These are phyloP conservation scores for Isurus oxyrinchus DNA, from an alignment of 2,113 vertebrate species.

Conservation along the genomic window DNA sequence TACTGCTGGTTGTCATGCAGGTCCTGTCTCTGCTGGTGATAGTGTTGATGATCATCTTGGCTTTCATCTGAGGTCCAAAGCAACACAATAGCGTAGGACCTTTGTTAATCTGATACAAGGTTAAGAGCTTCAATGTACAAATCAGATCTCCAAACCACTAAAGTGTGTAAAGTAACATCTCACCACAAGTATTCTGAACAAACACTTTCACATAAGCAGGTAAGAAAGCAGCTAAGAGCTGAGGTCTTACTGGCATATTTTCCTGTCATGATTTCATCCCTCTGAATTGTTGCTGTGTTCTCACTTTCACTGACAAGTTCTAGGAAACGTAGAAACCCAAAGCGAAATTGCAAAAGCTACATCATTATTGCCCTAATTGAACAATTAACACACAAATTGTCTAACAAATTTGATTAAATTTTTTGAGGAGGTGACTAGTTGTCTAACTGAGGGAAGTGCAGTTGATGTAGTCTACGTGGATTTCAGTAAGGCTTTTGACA, in stretches of 20 bases:
- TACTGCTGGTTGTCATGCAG: too few species aligned
- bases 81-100: background rate
- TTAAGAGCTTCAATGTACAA: background rate
- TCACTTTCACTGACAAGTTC: background rate
- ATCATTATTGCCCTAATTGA: background rate
- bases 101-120: background rate
- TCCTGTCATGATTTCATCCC: background rate
- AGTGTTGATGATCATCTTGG: background rate
- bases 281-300: background rate
- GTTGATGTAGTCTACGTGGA: too few species aligned
- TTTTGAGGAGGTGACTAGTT: too few species aligned
- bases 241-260: background rate
- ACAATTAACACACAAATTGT: background rate
- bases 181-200: too few species aligned
- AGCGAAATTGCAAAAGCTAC: background rate
- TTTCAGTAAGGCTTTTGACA: too few species aligned
- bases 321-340: background rate
- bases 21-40: too few species aligned
- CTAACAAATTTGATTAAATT: too few species aligned
- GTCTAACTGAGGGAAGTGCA: too few species aligned
- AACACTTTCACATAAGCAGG: background rate
- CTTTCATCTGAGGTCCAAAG: background rate
- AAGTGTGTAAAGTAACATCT: background rate
- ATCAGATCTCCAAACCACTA: background rate
- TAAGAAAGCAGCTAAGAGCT: background rate